Evolutionary conservation across 2,797 vertebrate genomes (phyloP).

Genomic region (Acanthiza pusilla): DNA sequence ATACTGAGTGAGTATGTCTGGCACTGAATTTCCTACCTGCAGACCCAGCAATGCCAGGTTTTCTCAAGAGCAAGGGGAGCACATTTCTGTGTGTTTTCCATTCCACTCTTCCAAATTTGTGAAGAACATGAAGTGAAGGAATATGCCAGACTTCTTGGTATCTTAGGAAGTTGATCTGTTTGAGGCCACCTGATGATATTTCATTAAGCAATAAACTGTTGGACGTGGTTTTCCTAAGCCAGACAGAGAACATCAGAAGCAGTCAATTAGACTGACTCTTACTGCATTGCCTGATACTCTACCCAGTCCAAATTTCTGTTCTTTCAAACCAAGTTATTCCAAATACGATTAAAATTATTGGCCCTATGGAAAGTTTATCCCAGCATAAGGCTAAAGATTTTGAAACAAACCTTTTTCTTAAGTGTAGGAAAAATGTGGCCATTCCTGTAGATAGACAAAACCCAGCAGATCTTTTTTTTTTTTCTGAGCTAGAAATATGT

Average conservation of each 20-base stretch:
- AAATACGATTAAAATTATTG: neutral
- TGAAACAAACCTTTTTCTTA: neutral
- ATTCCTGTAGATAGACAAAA: neutral
- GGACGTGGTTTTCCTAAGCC: neutral
- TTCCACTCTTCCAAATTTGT: neutral
- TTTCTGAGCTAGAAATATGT: neutral
- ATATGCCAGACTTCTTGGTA: neutral
- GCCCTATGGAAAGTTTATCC: neutral
- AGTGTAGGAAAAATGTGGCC: neutral
- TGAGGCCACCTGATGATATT: neutral
- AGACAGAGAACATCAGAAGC: neutral
- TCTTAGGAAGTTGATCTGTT: neutral
- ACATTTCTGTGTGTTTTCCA: rapidly evolving
- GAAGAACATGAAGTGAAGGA: neutral
- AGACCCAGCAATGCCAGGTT: neutral
- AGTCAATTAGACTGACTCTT: neutral
- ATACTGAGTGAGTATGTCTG: rapidly evolving
- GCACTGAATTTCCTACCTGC: neutral
- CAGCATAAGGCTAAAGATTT: neutral
- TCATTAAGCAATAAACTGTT: neutral
- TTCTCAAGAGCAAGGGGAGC: neutral
- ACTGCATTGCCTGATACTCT: neutral
- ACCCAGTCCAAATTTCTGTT: neutral
- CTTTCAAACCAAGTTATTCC: neutral
- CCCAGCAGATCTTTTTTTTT: rapidly evolving